Conservation (phyloP, 1,140 invertebrate species). For the Scaptomyza montana region DNA sequence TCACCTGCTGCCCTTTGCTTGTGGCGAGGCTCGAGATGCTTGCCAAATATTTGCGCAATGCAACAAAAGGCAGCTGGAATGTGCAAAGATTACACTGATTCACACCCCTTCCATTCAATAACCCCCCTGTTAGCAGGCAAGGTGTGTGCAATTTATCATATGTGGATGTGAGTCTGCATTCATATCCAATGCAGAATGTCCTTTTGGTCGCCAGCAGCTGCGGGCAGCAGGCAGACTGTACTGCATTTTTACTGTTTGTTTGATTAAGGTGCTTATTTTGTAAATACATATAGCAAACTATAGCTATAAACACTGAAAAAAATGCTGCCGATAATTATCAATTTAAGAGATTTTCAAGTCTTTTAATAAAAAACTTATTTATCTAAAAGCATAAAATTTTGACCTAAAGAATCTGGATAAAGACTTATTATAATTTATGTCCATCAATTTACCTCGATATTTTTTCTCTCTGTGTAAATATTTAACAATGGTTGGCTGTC, state of each 20-base stretch:
- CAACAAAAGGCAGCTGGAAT: slow-evolving; percentile 47
- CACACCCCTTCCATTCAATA: background rate
- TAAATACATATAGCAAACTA: no score
- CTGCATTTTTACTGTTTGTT: slow-evolving; percentile 29
- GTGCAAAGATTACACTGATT: slow-evolving; percentile 11
- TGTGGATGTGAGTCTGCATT: slow-evolving; percentile 14
- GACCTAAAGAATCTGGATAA: no score
- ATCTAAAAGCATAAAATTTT: no score
- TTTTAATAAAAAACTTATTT: no score
- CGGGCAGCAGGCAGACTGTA: slow-evolving; percentile 1
- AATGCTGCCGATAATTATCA: no score
- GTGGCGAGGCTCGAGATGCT: slow-evolving; percentile 10
- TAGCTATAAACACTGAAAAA: no score
- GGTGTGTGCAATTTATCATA: slow-evolving; percentile 47
- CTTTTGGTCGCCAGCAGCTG: slow-evolving; percentile 24
- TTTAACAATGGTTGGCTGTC: background rate
- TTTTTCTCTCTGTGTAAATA: background rate
- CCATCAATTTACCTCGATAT: no score
- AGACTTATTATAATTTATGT: no score
- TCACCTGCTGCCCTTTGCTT: background rate
- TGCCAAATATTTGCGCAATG: slow-evolving; percentile 46
- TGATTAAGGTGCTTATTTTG: slow-evolving; percentile 24
- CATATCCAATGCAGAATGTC: slow-evolving; percentile 40
- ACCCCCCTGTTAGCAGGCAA: background rate
- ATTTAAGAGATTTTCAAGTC: no score